Evolutionary conservation across 35 echinoderm and acorn worm species (phyloP), one percentile per base, ranked within the genome.

Genomic region (Heliocidaris erythrogramma): DNA sequence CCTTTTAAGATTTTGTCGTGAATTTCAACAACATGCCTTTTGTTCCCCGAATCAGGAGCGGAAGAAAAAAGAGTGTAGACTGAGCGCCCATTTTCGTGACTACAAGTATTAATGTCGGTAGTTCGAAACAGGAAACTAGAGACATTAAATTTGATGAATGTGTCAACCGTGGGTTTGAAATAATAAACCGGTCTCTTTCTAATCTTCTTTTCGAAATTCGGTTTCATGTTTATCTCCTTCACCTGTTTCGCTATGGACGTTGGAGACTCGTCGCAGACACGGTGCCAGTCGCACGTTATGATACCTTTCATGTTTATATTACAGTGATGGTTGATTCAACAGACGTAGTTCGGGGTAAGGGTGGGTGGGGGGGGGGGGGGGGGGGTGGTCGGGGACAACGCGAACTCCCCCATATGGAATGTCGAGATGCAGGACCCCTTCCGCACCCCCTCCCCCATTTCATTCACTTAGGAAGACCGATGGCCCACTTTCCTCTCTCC

Each of bases 91-190:
- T 17, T 21, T 69, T 69, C 60, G 60, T 69, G 60, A 69, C 60
- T 69, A 69, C 60, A 1, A 69, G 60, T 69, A 69, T 69, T 69
- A 69, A 21, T 24, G 60, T 69, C 24, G 60, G 60, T 69, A 69
- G 24, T 69, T 69, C 21, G 60, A 18, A 69, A 18, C 60, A 69
- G 60, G 60, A 69, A 69, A 69, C 17, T 14, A 69, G 60, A 69
- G 60, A 69, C 60, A 69, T 69, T 69, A 69, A 21, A 69, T 69
- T 69, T 69, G 60, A 69, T 69, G 60, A 69, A 69, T 69, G 60
- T 69, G 24, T 69, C 60, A 69, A 69, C 60, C 60, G 60, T 69
- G 60, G 60, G 60, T 69, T 69, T 69, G 60, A 69, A 69, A 69
- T 69, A 69, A 69, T 69, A 69, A 69, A 69, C 60, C 60, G 60